Base-by-base conservation (phyloP, 2,797 vertebrate species). In the Enteromius argenteus region DNA sequence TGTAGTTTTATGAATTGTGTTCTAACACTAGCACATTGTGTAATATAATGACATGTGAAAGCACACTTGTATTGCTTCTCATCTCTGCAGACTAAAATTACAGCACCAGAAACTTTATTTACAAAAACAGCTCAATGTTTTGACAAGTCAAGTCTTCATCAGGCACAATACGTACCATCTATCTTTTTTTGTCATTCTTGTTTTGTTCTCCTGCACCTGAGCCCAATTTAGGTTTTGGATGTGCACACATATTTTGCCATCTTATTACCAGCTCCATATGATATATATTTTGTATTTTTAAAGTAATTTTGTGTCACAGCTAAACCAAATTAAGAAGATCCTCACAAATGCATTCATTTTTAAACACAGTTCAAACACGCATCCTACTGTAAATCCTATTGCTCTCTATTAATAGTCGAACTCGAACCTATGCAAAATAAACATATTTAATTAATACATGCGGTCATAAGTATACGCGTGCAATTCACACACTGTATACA, bases 401-500 rank as follows among this genome's bases (percentile, higher is more conserved):
- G 14, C 15, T 15, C 30, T 2, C 60, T 66, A 21, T 46, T n/a
- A 35, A 66, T n/a, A n/a, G 39, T 35, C 49, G 23, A 39, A 13
- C 23, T 27, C 27, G 27, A 27, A 27, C 27, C 21, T 44, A 10
- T 77, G 53, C 14, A n/a, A 37, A 67, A 49, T 49, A 27, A n/a
- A n/a, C 39, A 69, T n/a, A 62, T 44, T 64, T 73, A 74, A 81
- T 19, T 73, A 42, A 35, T 46, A 46, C 27, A 72, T 32, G 37
- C 6, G 53, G 39, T 64, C 68, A 73, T 15, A 39, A 39, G 51
- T 32, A 11, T 7, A 5, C 17, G 14, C n/a, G 72, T 42, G 46
- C 2, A 23, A 76, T 21, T 68, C 62, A 39, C 23, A 19, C 21
- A 58, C 53, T 32, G 74, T 64, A 71, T 64, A 64, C 49, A 64